These are phyloP conservation scores for Pithys albifrons DNA, from an alignment of 2,113 vertebrate genomes.

Conservation along the genomic window DNA sequence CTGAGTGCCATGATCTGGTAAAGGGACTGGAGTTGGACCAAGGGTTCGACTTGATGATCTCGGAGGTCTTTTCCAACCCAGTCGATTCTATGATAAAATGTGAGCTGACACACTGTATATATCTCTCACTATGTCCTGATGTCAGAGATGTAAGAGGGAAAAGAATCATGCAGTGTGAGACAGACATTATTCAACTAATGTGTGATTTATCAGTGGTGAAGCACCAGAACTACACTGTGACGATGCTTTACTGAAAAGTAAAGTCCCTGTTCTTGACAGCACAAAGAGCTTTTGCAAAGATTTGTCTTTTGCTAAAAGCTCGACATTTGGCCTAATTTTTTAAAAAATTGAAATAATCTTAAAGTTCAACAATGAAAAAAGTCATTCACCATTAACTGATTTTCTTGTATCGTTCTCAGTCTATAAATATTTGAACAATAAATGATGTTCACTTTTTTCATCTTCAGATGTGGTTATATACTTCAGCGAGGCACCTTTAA, in stretches of 20 bases:
- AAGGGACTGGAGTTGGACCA: too few species aligned
- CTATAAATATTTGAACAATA: not conserved
- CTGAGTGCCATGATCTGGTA: too few species aligned
- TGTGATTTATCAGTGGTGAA: not conserved
- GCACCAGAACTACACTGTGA: not conserved
- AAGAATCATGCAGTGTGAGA: not conserved
- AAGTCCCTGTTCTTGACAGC: not conserved
- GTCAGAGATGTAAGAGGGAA: not conserved
- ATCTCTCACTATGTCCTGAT: not conserved
- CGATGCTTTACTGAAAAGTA: not conserved
- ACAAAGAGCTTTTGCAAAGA: not conserved
- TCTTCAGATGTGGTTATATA: not conserved
- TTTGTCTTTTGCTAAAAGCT: not conserved
- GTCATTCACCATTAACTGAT: not conserved
- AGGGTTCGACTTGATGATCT: too few species aligned
- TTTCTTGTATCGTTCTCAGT: not conserved
- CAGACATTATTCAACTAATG: not conserved
- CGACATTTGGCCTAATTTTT: not conserved
- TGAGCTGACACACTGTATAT: fast-evolving
- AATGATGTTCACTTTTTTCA: not conserved
- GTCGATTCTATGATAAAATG: not conserved
- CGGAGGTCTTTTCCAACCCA: too few species aligned
- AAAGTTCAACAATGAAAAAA: not conserved
- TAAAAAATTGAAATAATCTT: not conserved
- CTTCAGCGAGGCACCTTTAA: not conserved